phyloP scores from a whole-genome alignment of 2,113 vertebrate genomes.

The Vulpes ferrilata region DNA sequence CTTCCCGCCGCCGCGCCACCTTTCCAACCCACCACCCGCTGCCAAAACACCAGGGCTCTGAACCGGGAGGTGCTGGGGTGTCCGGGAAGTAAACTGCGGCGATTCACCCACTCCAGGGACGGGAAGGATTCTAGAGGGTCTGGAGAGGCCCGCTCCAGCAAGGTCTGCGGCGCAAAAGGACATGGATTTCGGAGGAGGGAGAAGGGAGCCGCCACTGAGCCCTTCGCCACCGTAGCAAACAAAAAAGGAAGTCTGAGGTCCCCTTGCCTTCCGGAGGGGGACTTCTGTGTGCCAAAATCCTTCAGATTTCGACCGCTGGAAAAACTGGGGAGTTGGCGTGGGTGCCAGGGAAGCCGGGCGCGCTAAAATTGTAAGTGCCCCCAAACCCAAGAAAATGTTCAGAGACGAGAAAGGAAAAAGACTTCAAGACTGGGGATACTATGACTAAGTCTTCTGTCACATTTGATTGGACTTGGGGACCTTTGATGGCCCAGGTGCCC shows the following conservation, averaged over 20 bases:
- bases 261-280: not conserved
- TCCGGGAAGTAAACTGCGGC: not conserved
- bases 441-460: not conserved
- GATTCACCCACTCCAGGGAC: not conserved
- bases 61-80: not conserved
- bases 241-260: not conserved
- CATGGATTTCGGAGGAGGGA: fast-evolving
- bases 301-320: not conserved
- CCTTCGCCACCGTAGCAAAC: not conserved
- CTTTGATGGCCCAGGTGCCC: not conserved
- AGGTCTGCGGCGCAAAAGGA: fast-evolving
- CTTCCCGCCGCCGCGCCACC: not conserved
- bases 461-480: not conserved
- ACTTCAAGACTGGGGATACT: not conserved
- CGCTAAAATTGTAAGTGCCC: not conserved
- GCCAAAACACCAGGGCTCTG: not conserved
- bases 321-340: not conserved
- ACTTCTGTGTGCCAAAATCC: not conserved
- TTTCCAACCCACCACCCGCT: not conserved
- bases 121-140: not conserved
- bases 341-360: not conserved
- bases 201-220: not conserved
- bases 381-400: not conserved
- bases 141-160: not conserved
- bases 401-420: not conserved